Evolutionary conservation across 2,888 invertebrate species (phyloP).

Genomic region (Tenthredo scrophulariae): DNA sequence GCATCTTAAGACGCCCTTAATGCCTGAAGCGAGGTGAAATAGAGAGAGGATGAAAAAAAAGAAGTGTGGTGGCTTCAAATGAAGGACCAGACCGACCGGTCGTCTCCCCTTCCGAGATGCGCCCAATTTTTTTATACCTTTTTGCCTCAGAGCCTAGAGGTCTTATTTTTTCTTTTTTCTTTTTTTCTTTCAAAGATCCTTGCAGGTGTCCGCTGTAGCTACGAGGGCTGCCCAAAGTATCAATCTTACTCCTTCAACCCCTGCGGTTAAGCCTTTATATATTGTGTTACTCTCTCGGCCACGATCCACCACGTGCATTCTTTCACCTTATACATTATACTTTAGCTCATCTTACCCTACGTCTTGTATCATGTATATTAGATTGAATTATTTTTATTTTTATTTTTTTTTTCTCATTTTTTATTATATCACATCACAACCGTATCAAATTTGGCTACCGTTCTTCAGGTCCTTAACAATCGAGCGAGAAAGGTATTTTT

Average conservation of each 20-base stretch:
- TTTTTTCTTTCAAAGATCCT: constrained; percentile 58
- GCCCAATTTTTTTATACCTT: constrained; percentile 60
- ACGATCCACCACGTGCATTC: constrained; percentile 24
- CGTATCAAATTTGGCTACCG: background rate
- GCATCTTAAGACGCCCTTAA: constrained; percentile 50
- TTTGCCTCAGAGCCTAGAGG: constrained; percentile 5
- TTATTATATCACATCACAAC: background rate
- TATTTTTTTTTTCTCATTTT: too few species aligned
- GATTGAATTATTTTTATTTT: background rate
- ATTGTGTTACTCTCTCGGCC: constrained; percentile 8
- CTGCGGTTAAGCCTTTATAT: constrained; percentile 40
- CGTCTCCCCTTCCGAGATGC: constrained; percentile 65
- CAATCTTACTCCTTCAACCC: constrained; percentile 50
- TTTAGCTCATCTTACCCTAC: constrained; percentile 11
- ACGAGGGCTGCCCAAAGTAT: constrained; percentile 62
- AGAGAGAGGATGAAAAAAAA: constrained; percentile 57
- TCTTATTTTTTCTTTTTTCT: constrained; percentile 42
- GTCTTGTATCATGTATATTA: background rate
- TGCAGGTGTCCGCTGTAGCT: constrained; percentile 65
- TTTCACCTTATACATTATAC: constrained; percentile 27
- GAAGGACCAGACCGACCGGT: constrained; percentile 74
- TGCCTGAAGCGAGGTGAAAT: constrained; percentile 43
- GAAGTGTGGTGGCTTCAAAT: constrained; percentile 66
- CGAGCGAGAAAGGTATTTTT: background rate
- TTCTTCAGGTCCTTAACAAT: background rate